Percentiles rank a stretch among this genome's conserved stretches.
Conservation (phyloP, 2,113 vertebrate genomes). For the Arvicanthis niloticus region DNA sequence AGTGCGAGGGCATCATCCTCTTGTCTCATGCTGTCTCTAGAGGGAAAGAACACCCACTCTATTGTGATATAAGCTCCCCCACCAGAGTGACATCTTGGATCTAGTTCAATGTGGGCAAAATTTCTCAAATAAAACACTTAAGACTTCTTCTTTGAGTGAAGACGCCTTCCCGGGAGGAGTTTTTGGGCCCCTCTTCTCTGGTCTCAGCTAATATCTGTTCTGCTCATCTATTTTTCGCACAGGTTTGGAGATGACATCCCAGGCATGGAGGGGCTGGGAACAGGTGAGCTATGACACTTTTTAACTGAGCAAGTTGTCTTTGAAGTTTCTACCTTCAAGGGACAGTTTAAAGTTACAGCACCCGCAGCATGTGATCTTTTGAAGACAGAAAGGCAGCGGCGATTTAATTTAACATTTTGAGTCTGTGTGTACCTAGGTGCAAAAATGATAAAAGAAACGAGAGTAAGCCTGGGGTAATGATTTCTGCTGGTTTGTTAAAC, state of each 20-base stretch:
- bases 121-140: conserved; percentile 36
- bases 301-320: background rate
- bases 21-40: background rate
- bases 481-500: background rate
- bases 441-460: background rate
- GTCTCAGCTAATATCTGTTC: conserved; percentile 27
- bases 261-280: conserved; percentile 98
- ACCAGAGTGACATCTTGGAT: background rate
- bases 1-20: background rate
- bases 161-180: background rate
- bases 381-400: background rate
- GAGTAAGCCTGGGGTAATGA: background rate
- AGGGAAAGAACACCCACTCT: background rate
- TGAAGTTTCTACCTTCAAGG: background rate
- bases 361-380: background rate
- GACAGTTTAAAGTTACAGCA: background rate
- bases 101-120: background rate
- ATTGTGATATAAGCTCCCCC: background rate
- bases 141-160: background rate
- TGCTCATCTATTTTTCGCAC: background rate
- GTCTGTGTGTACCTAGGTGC: background rate
- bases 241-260: conserved; percentile 99
- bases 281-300: conserved; percentile 84
- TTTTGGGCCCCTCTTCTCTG: background rate
- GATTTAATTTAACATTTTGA: background rate